Evolutionary conservation across 1,140 invertebrate genomes (phyloP), one percentile per base, ranked within the genome.

Genomic region (Drosophila ananassae): DNA sequence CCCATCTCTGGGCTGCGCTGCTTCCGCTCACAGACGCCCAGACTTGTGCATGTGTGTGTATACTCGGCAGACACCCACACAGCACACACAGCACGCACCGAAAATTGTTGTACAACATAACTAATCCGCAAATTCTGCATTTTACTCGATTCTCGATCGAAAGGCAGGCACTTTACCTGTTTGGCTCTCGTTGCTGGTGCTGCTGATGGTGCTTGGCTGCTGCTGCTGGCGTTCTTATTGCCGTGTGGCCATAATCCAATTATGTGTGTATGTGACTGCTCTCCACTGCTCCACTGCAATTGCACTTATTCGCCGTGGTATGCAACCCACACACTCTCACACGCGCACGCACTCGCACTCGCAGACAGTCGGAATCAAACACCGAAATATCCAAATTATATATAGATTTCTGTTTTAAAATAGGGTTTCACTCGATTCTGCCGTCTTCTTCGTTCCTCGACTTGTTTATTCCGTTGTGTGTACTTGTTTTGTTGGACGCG

Each of bases 221-320:
- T 47, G 21, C 7, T 21, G 21, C 1, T 47, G 21, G 21, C 9
- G 66, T 71, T 48, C 74, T 77, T 72, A 71, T 71, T 71, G 67
- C 52, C 67, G 32, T 73, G 72, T 48, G 68, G 73, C 58, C 60
- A 68, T 85, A 85, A 87, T 85, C 82, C 82, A 85, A 85, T 85
- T 77, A 82, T 63, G 78, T 87, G 55, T 63, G 50, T 60, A 53
- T 87, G 61, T 63, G 59, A 68, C 47, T 82, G 57, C 73, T 56
- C 54, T 58, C 41, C 13, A 10, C 39, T 62, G 32, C 39, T 53
- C 46, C 77, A 37, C 54, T 77, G 73, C 73, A 87, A 66, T 74
- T 81, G 54, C 72, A 81, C 66, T 77, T 80, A 77, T 73, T 77
- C 60, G 44, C 63, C 17, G 63, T 63, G 34, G 46, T 67, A 64